Base-by-base conservation (phyloP, 2,113 vertebrate genomes). In the Phasianus colchicus region DNA sequence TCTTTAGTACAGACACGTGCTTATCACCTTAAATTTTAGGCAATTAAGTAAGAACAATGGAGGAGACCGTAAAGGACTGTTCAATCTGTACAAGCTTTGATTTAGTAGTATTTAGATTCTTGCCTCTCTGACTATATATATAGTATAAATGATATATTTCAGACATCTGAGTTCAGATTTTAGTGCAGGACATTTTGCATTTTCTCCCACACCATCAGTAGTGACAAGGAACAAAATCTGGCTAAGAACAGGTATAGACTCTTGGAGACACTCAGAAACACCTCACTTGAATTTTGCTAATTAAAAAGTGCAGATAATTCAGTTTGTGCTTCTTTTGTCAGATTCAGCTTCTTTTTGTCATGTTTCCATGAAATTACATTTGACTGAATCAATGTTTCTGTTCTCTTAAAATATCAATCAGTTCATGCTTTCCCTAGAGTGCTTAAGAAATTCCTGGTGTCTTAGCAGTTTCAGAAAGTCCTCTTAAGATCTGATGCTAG, bases 401-500 rank as follows among this genome's bases (percentile, higher is more conserved):
- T 38, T 84, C 5, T 42, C 9, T 47, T 32, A 15, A 12, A 73
- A 18, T 52, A 66, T 4, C 29, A 42, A 19, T 61, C 10, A 9
- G 50, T 63, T 71, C 22, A 40, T 8, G 11, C 4, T 42, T 94
- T 84, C 19, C 4, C 36, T 66, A 12, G 24, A 9, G 22, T 47
- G 4, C 21, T 63, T 14, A 66, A 63, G 61, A 82, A 36, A 4
- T 87, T 89, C 17, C 13, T 1, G 1, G 0, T 42, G 6, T 52
- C 32, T 30, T 70, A 7, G 6, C 2, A 63, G 6, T 10, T 70
- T 78, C 29, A 78, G n/a, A 19, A 73, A 85, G 17, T 27, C 8
- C 3, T 3, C 36, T 57, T 52, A 57, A 86, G 3, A 13, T 77
- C n/a, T 52, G 6, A 3, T 6, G 42, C 13, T 16, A 0, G 0